Evolutionary conservation across 2,888 invertebrate species (phyloP), one percentile per base, ranked within the genome.

Genomic region (Lissonota sp.): DNA sequence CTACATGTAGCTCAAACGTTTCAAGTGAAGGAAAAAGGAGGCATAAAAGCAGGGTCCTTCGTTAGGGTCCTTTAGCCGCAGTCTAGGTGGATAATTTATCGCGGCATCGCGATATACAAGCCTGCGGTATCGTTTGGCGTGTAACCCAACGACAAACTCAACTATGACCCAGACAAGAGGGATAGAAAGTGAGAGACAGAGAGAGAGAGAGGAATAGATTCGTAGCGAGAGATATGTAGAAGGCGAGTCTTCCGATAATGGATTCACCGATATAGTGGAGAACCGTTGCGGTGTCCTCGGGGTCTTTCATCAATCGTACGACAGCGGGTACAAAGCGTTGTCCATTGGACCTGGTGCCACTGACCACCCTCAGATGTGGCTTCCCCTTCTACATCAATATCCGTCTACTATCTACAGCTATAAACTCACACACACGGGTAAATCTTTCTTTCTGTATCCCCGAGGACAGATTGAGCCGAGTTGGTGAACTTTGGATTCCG

Each of bases 291-390:
- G 49, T 70, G 40, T 40, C 14, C 16, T 12, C 14, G n/a, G 37
- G 67, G 63, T 69, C 74, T 74, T 74, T 78, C 81, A 78, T 78
- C 78, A 81, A 81, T 78, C 74, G 70, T 74, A 55, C 69, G 66
- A 71, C 66, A 49, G 58, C 12, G 42, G 39, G 60, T 26, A 71
- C 64, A 71, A 81, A 81, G 58, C 66, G 64, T 60, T 39, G 53
- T 57, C 42, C 58, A 37, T 58, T 26, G 53, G 49, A 63, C 71
- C 76, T 42, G 80, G 51, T 77, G 71, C 40, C 57, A 16, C 64
- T 62, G 71, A 67, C 70, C 58, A 49, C 42, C 26, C 39, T 44
- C 66, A 40, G 51, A 14, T 60, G 51, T 14, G 58, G 37, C 37
- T 39, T 10, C 14, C 10, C 14, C 16, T 26, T 39, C 7, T 7